Conservation (phyloP, 1,140 invertebrate species). For the Carposina sasakii region DNA sequence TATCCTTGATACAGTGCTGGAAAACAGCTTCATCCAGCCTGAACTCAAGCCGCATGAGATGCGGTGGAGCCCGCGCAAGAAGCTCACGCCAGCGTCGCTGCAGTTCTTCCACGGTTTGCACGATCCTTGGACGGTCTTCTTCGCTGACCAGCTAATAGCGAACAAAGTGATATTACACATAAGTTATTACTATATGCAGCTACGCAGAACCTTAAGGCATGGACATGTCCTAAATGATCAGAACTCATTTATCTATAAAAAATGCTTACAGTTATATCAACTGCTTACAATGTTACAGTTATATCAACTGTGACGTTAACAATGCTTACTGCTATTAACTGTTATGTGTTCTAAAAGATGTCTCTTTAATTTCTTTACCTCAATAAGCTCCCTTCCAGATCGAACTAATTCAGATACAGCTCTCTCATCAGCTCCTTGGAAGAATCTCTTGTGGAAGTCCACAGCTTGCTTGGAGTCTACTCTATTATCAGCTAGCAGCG, state of each 20-base stretch:
- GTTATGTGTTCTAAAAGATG: too few species aligned
- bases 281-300: too few species aligned
- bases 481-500: conserved; percentile 85
- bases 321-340: too few species aligned
- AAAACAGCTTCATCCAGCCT: conserved; percentile 88
- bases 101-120: conserved; percentile 80
- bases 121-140: conserved; percentile 78
- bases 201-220: too few species aligned
- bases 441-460: conserved; percentile 87
- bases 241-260: too few species aligned
- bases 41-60: conserved; percentile 92
- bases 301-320: too few species aligned
- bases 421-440: conserved; percentile 86
- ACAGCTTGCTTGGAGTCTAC: conserved; percentile 87
- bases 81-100: conserved; percentile 87
- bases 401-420: conserved; percentile 87
- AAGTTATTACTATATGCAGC: too few species aligned
- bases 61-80: conserved; percentile 84
- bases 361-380: conserved; percentile 40
- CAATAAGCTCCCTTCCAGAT: conserved; percentile 84
- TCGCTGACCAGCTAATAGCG: conserved; percentile 46
- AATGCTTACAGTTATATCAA: too few species aligned
- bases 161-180: too few species aligned
- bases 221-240: too few species aligned
- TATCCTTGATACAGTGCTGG: conserved; percentile 87